phyloP scores from a whole-genome alignment of 2,888 invertebrate species.

The Aphodius granarius region DNA sequence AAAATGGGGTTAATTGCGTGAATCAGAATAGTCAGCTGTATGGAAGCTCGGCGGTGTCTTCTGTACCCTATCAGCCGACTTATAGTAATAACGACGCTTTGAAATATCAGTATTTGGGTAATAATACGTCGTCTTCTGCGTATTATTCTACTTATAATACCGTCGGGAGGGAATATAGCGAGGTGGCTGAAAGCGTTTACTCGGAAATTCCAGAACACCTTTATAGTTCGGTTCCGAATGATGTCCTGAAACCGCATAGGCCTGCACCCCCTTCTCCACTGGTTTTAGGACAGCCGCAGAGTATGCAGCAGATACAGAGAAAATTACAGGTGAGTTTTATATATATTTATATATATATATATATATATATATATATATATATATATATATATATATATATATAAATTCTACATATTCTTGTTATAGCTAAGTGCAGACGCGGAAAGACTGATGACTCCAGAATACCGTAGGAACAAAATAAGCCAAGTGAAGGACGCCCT shows the following conservation, averaged over 20 bases:
- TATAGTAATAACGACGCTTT: slow-evolving; percentile 1
- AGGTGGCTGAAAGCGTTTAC: slow-evolving; percentile 45
- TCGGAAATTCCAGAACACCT: slow-evolving; percentile 51
- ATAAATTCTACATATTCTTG: neutral
- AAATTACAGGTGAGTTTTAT: slow-evolving; percentile 42
- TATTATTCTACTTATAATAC: slow-evolving; percentile 21
- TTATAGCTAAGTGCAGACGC: slow-evolving; percentile 51
- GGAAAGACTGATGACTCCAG: slow-evolving; percentile 54
- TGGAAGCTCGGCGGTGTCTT: neutral
- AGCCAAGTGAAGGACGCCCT: slow-evolving; percentile 58
- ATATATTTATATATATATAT: neutral
- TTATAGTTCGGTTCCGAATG: slow-evolving; percentile 49
- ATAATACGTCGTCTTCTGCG: neutral
- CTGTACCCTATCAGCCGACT: neutral
- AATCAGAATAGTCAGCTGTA: neutral
- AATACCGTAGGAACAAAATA: slow-evolving; percentile 59
- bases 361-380: neutral
- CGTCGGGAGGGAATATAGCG: slow-evolving; percentile 39
- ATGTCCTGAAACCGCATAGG: slow-evolving; percentile 49
- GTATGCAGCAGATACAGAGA: slow-evolving; percentile 53
- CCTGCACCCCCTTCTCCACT: slow-evolving; percentile 52
- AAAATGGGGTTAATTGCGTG: neutral
- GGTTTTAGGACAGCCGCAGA: slow-evolving; percentile 46
- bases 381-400: neutral
- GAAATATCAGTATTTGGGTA: neutral